These are phyloP conservation scores for Zapus hudsonius DNA, from an alignment of 2,113 vertebrate species.

Conservation along the genomic window DNA sequence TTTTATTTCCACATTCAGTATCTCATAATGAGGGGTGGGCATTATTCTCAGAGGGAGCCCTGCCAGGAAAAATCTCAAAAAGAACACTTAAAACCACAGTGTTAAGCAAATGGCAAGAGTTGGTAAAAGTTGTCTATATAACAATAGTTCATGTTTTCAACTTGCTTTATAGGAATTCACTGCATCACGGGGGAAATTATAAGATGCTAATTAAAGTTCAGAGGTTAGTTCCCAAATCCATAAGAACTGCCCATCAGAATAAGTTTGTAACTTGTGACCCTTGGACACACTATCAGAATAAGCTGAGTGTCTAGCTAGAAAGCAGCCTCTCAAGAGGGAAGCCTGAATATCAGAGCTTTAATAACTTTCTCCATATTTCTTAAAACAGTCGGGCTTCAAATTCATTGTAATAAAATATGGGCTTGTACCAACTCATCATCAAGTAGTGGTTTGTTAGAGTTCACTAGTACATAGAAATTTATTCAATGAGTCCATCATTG, in stretches of 20 bases:
- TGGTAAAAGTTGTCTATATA: constrained; percentile 53
- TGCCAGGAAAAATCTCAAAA: neutral
- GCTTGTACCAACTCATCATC: neutral
- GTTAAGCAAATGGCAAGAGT: neutral
- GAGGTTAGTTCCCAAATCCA: neutral
- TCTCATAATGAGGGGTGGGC: neutral
- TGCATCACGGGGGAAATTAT: neutral
- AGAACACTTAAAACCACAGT: neutral
- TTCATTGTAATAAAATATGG: neutral
- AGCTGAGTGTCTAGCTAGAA: neutral
- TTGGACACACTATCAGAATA: neutral
- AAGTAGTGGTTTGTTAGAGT: neutral
- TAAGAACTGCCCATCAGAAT: neutral
- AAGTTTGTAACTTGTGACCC: neutral
- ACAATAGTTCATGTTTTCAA: neutral
- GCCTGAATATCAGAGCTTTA: neutral
- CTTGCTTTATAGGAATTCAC: constrained; percentile 26
- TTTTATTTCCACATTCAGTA: too few relatives aligned
- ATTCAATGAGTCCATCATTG: neutral
- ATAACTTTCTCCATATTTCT: neutral
- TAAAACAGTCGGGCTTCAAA: neutral
- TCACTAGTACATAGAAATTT: neutral
- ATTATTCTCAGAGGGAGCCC: neutral
- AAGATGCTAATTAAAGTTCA: neutral
- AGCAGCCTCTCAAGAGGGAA: neutral